Evolutionary conservation across 2,888 invertebrate species (phyloP), one percentile per base, ranked within the genome.

Genomic region (Pilophorus perplexus): DNA sequence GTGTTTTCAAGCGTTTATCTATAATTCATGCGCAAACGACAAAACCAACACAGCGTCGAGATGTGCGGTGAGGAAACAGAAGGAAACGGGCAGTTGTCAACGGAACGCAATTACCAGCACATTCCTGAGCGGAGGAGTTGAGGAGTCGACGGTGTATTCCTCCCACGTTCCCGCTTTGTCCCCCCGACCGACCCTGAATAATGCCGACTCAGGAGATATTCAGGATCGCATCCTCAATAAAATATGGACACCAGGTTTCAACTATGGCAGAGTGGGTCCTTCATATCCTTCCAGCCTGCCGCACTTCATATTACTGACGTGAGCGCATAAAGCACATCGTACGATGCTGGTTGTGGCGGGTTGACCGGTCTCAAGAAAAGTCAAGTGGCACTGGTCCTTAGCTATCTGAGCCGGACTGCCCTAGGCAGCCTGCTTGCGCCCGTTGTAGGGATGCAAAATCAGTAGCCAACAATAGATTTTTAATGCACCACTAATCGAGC

Each of bases 21-120:
- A 42, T 59, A 59, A 59, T 59, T 27, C 59, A 25, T 22, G 25
- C 44, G 44, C 40, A 59, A 42, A 59, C 59, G 44, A 42, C 59
- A n/a, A 25, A 38, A 59, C 42, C 22, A 27, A 16, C 6, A 33
- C 6, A 33, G 12, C 6, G 33, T 8, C 33, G 33, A 33, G 16
- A 14, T 42, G 42, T 14, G 6, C 5, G 5, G 42, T 5, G 4
- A 14, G 42, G 27, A n/a, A 14, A 14, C 59, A 14, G 23, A 42
- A 14, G 25, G 59, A 25, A 18, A n/a, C 14, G 40, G 42, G 55
- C 12, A 42, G 59, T 40, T 40, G 59, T 59, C 59, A 42, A 59
- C 59, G 59, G 59, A 59, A 59, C 59, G 59, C 59, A 59, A 59
- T 59, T 59, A 42, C 59, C 40, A 59, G 42, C 59, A 42, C 59